Evolutionary conservation across 2,797 vertebrate species (phyloP), one percentile per base, ranked within the genome.

Genomic region (Squalus acanthias): DNA sequence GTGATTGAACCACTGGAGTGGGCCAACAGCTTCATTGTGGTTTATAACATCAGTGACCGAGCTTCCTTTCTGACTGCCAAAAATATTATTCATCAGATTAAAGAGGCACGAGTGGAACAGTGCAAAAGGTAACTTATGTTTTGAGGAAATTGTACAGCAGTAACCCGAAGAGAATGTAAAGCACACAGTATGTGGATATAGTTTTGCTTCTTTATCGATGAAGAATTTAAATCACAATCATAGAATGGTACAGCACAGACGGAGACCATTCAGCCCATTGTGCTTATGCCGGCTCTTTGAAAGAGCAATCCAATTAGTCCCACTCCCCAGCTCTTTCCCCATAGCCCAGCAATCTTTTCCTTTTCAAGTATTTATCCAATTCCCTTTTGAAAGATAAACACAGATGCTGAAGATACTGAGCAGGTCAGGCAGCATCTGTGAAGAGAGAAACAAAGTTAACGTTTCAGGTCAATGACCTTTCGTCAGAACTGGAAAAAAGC

Each of bases 11-110:
- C 98, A 0, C 96, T 98, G 97, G 97, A 98, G 96, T 98, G 98
- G 98, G 98, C 98, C 0, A 97, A 98, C 1, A 98, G 98, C 72
- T 98, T 98, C 13, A 97, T 98, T 94, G 98, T 98, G 96, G 98
- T 98, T 67, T 98, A 98, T 97, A 98, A 98, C 97, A 98, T 98
- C 97, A 98, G 97, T 1, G 98, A 98, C 97, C 96, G 97, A 94
- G 97, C 96, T 0, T 98, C 98, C 96, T 98, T 98, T 97, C 97
- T 98, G 97, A 97, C 97, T 17, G 98, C 98, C 97, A 97, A 98
- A 97, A 97, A 97, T 97, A 97, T 98, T 97, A 97, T 98, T 96
- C 96, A 29, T 91, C 97, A 98, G 97, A 98, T 98, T 96, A 97
- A 97, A 82, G 98, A 98, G 97, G 96, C 97, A 0, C 98, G 97